phyloP scores from a whole-genome alignment of 2,797 vertebrate species.

The Rhabdomys pumilio region DNA sequence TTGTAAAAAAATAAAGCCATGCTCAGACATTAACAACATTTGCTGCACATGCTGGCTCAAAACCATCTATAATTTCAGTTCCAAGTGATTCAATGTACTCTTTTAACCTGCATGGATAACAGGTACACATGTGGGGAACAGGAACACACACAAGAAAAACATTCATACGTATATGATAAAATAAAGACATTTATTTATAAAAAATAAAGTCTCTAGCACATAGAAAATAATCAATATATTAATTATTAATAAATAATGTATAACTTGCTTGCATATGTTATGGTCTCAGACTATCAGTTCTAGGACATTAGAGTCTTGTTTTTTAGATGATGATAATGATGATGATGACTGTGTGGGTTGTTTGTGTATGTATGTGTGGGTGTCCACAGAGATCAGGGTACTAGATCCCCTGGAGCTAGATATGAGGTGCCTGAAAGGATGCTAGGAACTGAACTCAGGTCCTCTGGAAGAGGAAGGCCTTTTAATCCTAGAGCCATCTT shows the following conservation, averaged over 20 bases:
- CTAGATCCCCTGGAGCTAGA: neutral
- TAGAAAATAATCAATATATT: neutral
- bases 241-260: neutral
- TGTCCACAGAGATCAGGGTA: neutral
- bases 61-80: neutral
- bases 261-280: neutral
- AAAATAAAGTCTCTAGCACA: neutral
- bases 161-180: neutral
- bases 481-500: neutral
- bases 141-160: neutral
- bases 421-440: neutral
- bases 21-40: neutral
- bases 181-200: neutral
- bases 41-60: neutral
- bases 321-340: neutral
- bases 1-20: neutral
- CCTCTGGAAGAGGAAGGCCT: neutral
- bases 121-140: neutral
- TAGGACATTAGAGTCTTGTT: neutral
- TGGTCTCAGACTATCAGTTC: neutral
- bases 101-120: neutral
- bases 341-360: neutral
- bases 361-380: neutral
- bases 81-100: neutral
- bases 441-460: neutral